phyloP scores from a whole-genome alignment of 2,113 vertebrate species.

The Nansenia antarctica region DNA sequence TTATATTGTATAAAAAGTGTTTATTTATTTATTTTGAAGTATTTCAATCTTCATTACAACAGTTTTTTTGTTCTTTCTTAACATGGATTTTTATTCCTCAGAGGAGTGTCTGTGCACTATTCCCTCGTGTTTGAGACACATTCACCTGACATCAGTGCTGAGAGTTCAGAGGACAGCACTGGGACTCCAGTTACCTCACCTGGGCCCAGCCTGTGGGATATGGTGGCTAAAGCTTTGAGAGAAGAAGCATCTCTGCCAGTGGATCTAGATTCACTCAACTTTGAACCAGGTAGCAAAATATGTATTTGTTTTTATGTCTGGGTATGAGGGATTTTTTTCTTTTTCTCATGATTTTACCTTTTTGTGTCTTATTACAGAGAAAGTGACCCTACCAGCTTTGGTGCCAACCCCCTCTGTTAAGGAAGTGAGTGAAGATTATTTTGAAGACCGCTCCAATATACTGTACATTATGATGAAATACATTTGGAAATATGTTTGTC shows the following conservation, averaged over 20 bases:
- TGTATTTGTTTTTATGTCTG: background rate
- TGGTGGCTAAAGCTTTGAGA: conserved; percentile 77
- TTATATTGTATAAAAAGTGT: too few relatives aligned
- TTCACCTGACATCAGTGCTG: conserved; percentile 45
- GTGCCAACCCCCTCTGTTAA: conserved; percentile 16
- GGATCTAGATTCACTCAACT: conserved; percentile 81
- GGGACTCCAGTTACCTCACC: conserved; percentile 44
- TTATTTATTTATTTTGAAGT: background rate
- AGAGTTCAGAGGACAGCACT: conserved; percentile 61
- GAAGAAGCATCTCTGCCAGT: conserved; percentile 81
- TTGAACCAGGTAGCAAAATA: conserved; percentile 58
- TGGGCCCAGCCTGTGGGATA: conserved; percentile 73
- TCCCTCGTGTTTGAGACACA: conserved; percentile 79
- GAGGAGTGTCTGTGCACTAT: conserved; percentile 79
- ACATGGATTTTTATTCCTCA: conserved; percentile 47
- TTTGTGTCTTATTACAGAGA: background rate
- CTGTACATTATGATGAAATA: background rate
- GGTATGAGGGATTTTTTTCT: background rate
- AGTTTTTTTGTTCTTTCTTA: background rate
- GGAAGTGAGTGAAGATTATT: background rate
- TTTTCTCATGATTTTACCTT: background rate
- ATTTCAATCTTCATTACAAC: too few relatives aligned
- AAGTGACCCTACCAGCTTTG: background rate
- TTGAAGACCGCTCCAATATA: too few relatives aligned
- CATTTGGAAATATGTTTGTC: background rate